Evolutionary conservation across 2,797 vertebrate genomes (phyloP).

Genomic region (Hipposideros larvatus): DNA sequence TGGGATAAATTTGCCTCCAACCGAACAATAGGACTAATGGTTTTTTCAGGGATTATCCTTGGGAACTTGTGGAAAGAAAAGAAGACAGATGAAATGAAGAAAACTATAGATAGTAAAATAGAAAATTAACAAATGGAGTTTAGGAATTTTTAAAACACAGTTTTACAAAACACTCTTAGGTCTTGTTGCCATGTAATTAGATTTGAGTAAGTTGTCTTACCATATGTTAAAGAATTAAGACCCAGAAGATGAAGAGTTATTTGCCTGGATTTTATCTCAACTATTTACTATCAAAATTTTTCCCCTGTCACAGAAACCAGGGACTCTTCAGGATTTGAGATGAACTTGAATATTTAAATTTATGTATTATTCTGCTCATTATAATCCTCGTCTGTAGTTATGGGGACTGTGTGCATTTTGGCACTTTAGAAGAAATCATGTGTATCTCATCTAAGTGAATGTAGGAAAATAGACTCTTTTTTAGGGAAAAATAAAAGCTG

Average conservation of each 20-base stretch:
- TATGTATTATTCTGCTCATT: background rate
- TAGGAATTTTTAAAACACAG: background rate
- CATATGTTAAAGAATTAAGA: background rate
- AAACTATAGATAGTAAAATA: slow-evolving; percentile 52
- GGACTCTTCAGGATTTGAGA: background rate
- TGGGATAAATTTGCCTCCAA: slow-evolving; percentile 98
- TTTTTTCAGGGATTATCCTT: slow-evolving; percentile 94
- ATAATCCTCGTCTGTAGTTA: slow-evolving; percentile 7
- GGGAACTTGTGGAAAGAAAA: slow-evolving; percentile 94
- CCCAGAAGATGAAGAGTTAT: background rate
- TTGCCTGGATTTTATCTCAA: background rate
- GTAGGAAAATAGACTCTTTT: slow-evolving; percentile 37
- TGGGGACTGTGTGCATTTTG: background rate
- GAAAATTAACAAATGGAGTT: slow-evolving; percentile 48
- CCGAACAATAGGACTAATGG: slow-evolving; percentile 93
- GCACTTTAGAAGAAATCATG: slow-evolving; percentile 33
- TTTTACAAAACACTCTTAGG: slow-evolving; percentile 32
- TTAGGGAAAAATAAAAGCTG: slow-evolving; percentile 78
- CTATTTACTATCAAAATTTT: background rate
- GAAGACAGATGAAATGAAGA: slow-evolving; percentile 67
- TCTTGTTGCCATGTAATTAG: background rate
- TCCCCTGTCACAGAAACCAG: background rate
- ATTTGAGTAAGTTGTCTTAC: background rate
- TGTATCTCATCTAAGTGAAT: slow-evolving; percentile 23
- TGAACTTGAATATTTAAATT: background rate